phyloP scores from a whole-genome alignment of 2,797 vertebrate species.

The Pseudochaenichthys georgianus region DNA sequence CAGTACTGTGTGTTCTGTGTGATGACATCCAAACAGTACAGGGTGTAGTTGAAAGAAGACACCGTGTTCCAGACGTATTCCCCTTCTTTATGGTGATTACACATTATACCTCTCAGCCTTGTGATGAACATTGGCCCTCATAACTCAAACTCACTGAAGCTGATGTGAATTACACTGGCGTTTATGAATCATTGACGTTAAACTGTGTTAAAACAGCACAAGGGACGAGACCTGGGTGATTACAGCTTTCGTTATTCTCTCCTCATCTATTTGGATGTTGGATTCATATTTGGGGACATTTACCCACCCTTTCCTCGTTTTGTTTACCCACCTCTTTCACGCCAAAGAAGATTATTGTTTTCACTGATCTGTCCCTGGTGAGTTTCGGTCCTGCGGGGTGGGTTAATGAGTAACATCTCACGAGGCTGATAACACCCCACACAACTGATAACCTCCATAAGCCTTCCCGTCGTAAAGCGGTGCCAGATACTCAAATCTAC shows the following conservation, averaged over 20 bases:
- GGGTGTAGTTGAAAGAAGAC: conserved; percentile 5
- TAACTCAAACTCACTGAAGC: conserved; percentile 54
- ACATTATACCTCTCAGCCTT: conserved; percentile 38
- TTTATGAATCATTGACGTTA: conserved; percentile 51
- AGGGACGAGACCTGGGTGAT: background rate
- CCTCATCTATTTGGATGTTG: background rate
- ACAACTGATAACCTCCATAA: conserved; percentile 63
- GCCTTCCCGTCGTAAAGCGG: conserved; percentile 70
- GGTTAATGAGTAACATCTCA: conserved; percentile 83
- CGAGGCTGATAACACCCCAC: conserved; percentile 69
- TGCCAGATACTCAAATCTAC: conserved; percentile 35
- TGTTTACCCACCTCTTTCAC: conserved; percentile 41
- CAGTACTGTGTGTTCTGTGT: conserved; percentile 52
- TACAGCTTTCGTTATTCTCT: background rate
- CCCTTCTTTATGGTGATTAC: conserved; percentile 36
- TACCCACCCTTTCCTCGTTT: background rate
- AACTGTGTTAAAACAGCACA: conserved; percentile 16
- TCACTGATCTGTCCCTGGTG: conserved; percentile 36
- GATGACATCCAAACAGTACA: conserved; percentile 16
- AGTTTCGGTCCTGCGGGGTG: conserved; percentile 67
- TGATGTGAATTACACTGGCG: conserved; percentile 43
- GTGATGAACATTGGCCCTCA: conserved; percentile 53
- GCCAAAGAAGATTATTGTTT: conserved; percentile 36
- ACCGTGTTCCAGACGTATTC: background rate
- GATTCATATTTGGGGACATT: background rate